phyloP scores from a whole-genome alignment of 35 echinoderm and acorn worm genomes.

The Amphiura filiformis region DNA sequence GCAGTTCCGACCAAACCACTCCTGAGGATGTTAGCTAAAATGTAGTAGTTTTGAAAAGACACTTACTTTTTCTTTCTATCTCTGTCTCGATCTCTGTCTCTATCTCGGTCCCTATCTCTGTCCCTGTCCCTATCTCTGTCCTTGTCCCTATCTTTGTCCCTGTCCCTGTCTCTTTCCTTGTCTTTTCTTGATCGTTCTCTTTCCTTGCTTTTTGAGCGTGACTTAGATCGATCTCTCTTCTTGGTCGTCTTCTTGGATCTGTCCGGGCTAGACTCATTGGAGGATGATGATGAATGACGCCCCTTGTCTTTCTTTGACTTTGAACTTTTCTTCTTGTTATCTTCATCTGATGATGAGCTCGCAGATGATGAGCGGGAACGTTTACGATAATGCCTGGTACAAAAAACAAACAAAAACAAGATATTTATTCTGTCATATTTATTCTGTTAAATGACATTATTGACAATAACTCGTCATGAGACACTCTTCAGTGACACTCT shows the following conservation, averaged over 20 bases:
- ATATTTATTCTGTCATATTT: too few species aligned
- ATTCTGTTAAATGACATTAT: too few species aligned
- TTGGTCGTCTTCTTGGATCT: constrained; percentile 9
- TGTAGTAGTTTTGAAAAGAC: too few species aligned
- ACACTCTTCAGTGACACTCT: too few species aligned
- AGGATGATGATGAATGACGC: background rate
- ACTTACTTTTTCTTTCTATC: background rate
- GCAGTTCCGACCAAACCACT: too few species aligned
- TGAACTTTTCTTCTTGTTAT: constrained; percentile 4
- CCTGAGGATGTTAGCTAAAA: too few species aligned
- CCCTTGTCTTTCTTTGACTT: background rate
- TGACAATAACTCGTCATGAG: too few species aligned
- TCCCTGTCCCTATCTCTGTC: constrained; percentile 14
- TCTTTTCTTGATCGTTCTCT: constrained; percentile 18
- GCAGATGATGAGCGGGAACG: constrained; percentile 8
- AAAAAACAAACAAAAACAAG: constrained; percentile 2
- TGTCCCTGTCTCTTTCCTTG: constrained; percentile 36
- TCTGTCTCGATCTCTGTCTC: background rate
- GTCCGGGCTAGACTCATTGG: constrained; percentile 6
- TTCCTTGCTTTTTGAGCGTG: constrained; percentile 33
- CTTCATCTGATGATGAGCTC: background rate
- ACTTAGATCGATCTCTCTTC: background rate
- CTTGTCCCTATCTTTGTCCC: constrained; percentile 7
- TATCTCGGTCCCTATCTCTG: background rate
- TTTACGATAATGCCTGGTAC: constrained; percentile 25